Base-by-base conservation (phyloP, 2,888 invertebrate genomes). In the Drosophila mayaguana region DNA sequence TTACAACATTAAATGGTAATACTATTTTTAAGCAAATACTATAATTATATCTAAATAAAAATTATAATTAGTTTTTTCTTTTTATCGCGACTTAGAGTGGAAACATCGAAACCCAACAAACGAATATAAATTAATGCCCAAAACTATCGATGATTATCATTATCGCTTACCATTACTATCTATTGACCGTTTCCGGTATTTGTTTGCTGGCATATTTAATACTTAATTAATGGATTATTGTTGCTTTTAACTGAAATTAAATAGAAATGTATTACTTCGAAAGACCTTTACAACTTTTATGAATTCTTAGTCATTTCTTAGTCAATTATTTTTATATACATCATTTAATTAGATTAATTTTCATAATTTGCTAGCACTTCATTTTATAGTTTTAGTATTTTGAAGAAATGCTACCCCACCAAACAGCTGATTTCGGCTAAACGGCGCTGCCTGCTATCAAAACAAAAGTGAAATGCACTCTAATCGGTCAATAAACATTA, bases 401-500 rank as follows among this genome's bases (percentile, higher is more conserved):
- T 46, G 9, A 45, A 2, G 3, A 56, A 28, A 25, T 60, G 16
- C 53, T 46, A 59, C 38, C 59, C 56, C 53, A 68, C 60, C 43
- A 12, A 72, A 51, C 77, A 79, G 56, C 64, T 79, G 80, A 56
- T 55, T 14, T 20, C 12, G 54, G 34, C 28, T 8, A 12, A 53
- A 16, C 18, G 18, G 8, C 32, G 22, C 55, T n/a, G 25, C 22
- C 59, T 45, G 46, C 16, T 22, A 40, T 36, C 18, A 61, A 12
- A 22, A 50, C 50, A 40, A 45, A 63, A 45, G 20, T 34, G 34
- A n/a, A 42, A 32, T 50, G 14, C 16, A 11, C 4, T 14, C 22
- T 14, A 46, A 56, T 51, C n/a, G 14, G 25, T 48, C 43, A 22
- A 28, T n/a, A 20, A 34, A 40, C 32, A 55, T 8, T 25, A 25